Evolutionary conservation across 2,888 invertebrate genomes (phyloP).

Genomic region (Melinaea menophilus): DNA sequence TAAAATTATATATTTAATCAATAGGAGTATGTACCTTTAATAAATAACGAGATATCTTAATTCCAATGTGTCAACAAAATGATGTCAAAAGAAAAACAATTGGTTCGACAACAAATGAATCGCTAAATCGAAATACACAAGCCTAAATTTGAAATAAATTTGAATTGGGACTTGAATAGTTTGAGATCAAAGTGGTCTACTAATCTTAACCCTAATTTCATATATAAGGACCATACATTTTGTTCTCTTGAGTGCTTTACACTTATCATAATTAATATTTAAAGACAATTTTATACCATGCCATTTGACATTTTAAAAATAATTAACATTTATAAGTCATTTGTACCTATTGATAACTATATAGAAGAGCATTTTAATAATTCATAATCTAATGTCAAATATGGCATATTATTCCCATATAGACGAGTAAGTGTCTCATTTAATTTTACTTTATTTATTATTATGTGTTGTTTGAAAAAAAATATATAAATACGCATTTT

Average conservation of each 20-base stretch:
- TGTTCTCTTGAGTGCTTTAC: constrained; percentile 30
- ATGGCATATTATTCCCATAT: constrained; percentile 5
- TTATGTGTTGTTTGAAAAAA: constrained; percentile 25
- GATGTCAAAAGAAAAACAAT: too few species aligned
- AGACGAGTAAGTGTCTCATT: constrained; percentile 11
- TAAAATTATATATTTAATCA: too few species aligned
- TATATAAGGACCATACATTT: not conserved
- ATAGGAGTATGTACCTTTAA: too few species aligned
- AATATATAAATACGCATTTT: constrained; percentile 24
- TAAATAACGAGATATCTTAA: too few species aligned
- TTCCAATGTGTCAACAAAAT: too few species aligned
- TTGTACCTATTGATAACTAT: constrained; percentile 41
- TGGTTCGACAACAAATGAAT: too few species aligned
- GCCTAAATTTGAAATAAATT: too few species aligned
- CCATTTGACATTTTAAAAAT: constrained; percentile 47
- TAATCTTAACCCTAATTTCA: too few species aligned
- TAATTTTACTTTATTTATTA: constrained; percentile 28
- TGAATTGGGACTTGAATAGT: too few species aligned
- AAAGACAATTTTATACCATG: constrained; percentile 49
- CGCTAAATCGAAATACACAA: too few species aligned
- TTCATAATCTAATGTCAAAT: constrained; percentile 14
- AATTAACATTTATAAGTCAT: constrained; percentile 40
- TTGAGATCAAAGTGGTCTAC: too few species aligned
- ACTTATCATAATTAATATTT: constrained; percentile 40
- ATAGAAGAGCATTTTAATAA: constrained; percentile 33